phyloP scores from a whole-genome alignment of 2,888 invertebrate species.

The Hirtodrosophila confusa region DNA sequence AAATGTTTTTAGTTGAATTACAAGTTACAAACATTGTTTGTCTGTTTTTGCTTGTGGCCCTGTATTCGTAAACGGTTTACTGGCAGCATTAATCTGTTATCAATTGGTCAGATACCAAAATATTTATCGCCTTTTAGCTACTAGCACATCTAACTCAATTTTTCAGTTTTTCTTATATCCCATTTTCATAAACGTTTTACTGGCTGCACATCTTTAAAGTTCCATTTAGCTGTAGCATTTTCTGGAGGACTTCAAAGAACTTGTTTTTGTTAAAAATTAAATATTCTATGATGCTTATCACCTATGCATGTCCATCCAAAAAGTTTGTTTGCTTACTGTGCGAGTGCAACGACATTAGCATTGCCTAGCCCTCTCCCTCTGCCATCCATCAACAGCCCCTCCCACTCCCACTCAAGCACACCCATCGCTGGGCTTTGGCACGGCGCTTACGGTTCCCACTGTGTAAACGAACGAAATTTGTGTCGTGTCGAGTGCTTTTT shows the following conservation, averaged over 20 bases:
- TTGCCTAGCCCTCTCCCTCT: constrained; percentile 7
- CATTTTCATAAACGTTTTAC: not conserved
- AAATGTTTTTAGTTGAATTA: no score
- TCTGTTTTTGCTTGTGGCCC: not conserved
- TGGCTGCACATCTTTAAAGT: no score
- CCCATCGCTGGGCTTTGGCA: constrained; percentile 20
- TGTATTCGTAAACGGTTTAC: constrained; percentile 5
- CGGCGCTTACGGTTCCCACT: constrained; percentile 47
- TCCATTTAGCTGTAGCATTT: no score
- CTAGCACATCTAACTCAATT: no score
- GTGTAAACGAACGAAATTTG: constrained; percentile 63
- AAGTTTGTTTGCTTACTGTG: constrained; percentile 32
- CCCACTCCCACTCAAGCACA: constrained; percentile 14
- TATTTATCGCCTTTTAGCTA: no score
- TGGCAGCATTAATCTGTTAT: not conserved
- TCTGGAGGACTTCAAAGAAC: not conserved
- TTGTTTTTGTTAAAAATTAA: constrained; percentile 19
- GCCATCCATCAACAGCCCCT: not conserved
- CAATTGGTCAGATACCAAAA: no score
- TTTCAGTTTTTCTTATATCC: not conserved
- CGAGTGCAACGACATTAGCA: constrained; percentile 72
- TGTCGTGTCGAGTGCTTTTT: constrained; percentile 67
- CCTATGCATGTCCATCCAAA: constrained; percentile 28
- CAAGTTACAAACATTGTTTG: no score
- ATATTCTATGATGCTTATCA: constrained; percentile 39